Evolutionary conservation across 2,888 invertebrate genomes (phyloP).

Genomic region (Chalcis sispes): DNA sequence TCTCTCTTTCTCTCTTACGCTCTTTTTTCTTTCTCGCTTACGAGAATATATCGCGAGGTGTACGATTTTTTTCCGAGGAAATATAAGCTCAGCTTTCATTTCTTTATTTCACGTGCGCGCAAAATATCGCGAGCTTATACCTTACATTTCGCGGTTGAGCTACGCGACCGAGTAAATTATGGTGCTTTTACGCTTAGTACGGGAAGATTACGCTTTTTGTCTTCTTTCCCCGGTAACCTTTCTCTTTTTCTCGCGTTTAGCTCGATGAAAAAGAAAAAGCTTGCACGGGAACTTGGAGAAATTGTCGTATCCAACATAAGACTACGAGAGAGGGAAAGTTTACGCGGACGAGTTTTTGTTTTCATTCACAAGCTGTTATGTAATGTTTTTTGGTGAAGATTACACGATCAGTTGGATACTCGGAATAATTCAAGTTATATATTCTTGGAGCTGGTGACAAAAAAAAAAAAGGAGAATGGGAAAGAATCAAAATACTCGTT

Average conservation of each 20-base stretch:
- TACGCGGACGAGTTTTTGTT: slow-evolving; percentile 26
- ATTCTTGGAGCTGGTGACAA: neutral
- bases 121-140: neutral
- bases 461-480: neutral
- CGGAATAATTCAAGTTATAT: slow-evolving; percentile 20
- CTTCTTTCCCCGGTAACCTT: neutral
- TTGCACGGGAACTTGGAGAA: neutral
- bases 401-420: neutral
- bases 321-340: neutral
- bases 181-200: neutral
- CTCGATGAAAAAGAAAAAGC: neutral
- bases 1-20: neutral
- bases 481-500: neutral
- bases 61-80: slow-evolving; percentile 5
- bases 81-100: slow-evolving; percentile 37
- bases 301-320: too few species aligned
- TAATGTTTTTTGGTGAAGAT: slow-evolving; percentile 29
- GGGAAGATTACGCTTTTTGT: slow-evolving; percentile 7
- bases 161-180: neutral
- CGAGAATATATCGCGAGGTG: slow-evolving; percentile 29
- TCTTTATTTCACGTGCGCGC: slow-evolving; percentile 18
- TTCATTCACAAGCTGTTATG: slow-evolving; percentile 27
- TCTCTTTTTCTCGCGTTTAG: neutral
- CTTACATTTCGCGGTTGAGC: slow-evolving; percentile 15
- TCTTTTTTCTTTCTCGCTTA: neutral